Percentiles rank a stretch among this genome's conserved stretches.
Conservation (phyloP, 2,797 vertebrate species). For the Synaphobranchus kaupii region DNA sequence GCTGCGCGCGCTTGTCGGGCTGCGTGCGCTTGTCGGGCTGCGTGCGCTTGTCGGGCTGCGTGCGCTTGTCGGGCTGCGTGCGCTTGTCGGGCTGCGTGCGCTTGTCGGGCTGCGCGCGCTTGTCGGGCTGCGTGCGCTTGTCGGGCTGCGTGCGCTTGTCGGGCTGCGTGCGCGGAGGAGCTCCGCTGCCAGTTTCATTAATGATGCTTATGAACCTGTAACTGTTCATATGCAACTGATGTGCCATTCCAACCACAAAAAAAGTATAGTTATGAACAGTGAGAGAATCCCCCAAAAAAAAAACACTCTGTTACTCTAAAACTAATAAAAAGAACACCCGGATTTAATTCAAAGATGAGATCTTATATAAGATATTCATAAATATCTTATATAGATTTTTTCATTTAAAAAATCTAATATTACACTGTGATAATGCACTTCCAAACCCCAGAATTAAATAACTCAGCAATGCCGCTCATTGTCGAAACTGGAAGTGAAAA, state of each 20-base stretch:
- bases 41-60: background rate
- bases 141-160: constrained; percentile 2
- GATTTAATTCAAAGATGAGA: background rate
- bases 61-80: background rate
- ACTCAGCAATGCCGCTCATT: constrained; percentile 7
- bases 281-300: constrained; percentile 14
- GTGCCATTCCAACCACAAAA: background rate
- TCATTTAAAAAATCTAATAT: constrained; percentile 18
- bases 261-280: constrained; percentile 18
- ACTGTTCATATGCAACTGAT: constrained; percentile 5
- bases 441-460: constrained; percentile 6
- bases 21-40: background rate
- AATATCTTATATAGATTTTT: too few relatives aligned
- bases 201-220: constrained; percentile 29
- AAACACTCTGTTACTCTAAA: constrained; percentile 8
- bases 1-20: constrained; percentile 12
- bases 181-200: constrained; percentile 44
- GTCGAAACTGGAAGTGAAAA: background rate
- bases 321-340: constrained; percentile 19
- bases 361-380: constrained; percentile 2
- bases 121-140: background rate
- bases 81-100: background rate
- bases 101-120: too few relatives aligned
- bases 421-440: constrained; percentile 11
- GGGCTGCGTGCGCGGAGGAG: background rate